Conservation (phyloP, 2,888 invertebrate species). For the Eumacrocentrus americanus region DNA sequence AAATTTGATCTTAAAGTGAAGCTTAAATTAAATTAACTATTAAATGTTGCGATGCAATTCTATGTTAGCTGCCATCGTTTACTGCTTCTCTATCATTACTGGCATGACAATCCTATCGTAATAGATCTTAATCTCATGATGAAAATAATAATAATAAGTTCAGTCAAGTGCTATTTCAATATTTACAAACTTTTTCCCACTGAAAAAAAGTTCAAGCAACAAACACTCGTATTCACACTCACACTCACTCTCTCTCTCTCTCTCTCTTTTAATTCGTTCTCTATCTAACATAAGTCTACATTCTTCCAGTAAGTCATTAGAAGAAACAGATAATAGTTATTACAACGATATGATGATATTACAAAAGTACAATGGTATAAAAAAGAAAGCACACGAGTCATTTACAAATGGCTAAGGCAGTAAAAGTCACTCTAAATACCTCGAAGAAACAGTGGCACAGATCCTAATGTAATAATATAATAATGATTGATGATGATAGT, state of each 20-base stretch:
- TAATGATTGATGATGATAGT: neutral
- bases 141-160: constrained; percentile 7
- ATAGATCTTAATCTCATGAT: neutral
- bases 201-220: neutral
- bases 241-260: neutral
- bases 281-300: no score
- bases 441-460: neutral
- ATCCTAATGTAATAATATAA: no score
- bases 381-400: constrained; percentile 2
- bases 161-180: constrained; percentile 12
- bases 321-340: no score
- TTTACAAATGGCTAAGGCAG: constrained; percentile 7
- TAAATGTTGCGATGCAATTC: neutral
- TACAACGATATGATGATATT: constrained; percentile 5
- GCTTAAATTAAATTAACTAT: neutral
- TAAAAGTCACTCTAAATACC: neutral
- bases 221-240: neutral
- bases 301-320: no score
- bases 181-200: neutral
- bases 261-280: neutral
- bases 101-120: no score
- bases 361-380: constrained; percentile 6
- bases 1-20: neutral
- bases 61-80: constrained; percentile 6
- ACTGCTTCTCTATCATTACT: neutral